A percentile compares a stretch with the other conserved stretches of the same genome.
These are phyloP conservation scores for Pterophyllum scalare DNA, from an alignment of 2,113 vertebrate species.

Conservation along the genomic window DNA sequence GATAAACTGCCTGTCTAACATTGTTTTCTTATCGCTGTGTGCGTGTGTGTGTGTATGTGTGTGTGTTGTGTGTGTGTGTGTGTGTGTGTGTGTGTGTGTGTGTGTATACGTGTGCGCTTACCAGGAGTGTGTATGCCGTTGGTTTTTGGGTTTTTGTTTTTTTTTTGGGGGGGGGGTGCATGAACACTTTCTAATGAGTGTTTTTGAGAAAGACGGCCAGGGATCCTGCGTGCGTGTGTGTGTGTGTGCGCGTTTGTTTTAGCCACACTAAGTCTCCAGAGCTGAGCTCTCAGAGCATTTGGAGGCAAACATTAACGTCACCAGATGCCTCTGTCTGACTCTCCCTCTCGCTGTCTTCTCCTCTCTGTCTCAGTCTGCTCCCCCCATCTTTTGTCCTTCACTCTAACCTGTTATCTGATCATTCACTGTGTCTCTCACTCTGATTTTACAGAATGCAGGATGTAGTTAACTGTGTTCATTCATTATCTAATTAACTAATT, in stretches of 20 bases:
- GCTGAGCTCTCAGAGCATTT: conserved; percentile 48
- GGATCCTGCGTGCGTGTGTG: background rate
- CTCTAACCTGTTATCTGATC: conserved; percentile 63
- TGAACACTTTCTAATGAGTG: conserved; percentile 29
- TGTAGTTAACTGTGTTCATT: conserved; percentile 67
- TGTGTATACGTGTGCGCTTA: background rate
- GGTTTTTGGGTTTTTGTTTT: background rate
- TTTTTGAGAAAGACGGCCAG: conserved; percentile 4
- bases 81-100: background rate
- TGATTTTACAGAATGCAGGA: conserved; percentile 62
- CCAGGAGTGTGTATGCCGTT: background rate
- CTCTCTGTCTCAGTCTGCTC: background rate
- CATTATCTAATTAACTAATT: conserved; percentile 76
- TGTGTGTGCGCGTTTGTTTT: conserved; percentile 32
- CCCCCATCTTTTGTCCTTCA: conserved; percentile 57
- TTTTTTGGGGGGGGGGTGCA: background rate
- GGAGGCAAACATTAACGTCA: conserved; percentile 64
- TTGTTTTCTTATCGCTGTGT: conserved; percentile 69
- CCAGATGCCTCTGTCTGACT: conserved; percentile 51
- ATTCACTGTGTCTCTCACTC: conserved; percentile 32
- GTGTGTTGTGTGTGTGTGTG: conserved; percentile 21
- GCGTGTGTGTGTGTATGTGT: conserved; percentile 21
- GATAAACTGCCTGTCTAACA: conserved; percentile 78
- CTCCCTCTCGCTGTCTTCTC: background rate
- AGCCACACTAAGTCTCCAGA: conserved; percentile 45